phyloP scores from a whole-genome alignment of 2,888 invertebrate genomes.

The Heliconius ethilla region DNA sequence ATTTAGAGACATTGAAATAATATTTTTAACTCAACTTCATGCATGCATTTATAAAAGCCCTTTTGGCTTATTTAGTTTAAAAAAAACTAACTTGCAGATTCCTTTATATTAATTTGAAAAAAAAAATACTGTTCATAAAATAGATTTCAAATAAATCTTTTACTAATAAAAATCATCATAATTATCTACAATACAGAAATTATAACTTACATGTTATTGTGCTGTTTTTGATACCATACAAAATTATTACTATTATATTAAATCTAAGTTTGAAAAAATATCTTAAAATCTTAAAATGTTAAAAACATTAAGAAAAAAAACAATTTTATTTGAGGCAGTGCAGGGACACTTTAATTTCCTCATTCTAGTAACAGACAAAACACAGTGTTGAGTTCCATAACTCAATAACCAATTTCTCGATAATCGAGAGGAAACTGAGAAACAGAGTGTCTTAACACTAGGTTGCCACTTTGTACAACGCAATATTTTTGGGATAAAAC shows the following conservation, averaged over 20 bases:
- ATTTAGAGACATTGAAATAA: neutral
- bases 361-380: neutral
- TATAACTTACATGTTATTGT: too few relatives aligned
- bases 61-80: neutral
- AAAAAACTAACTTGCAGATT: too few relatives aligned
- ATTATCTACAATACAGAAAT: too few relatives aligned
- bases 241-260: too few relatives aligned
- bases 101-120: too few relatives aligned
- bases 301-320: neutral
- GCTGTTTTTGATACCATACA: too few relatives aligned
- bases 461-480: neutral
- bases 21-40: neutral
- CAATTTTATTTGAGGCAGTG: neutral
- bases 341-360: neutral
- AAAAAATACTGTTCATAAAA: too few relatives aligned
- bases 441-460: neutral
- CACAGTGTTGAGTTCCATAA: neutral
- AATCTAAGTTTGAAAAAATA: neutral
- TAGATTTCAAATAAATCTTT: too few relatives aligned
- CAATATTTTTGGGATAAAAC: neutral
- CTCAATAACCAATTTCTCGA: neutral
- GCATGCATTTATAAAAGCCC: neutral
- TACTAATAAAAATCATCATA: too few relatives aligned
- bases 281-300: too few relatives aligned
- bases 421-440: neutral